phyloP scores from a whole-genome alignment of 2,888 invertebrate species.

The Agrochola lychnidis region DNA sequence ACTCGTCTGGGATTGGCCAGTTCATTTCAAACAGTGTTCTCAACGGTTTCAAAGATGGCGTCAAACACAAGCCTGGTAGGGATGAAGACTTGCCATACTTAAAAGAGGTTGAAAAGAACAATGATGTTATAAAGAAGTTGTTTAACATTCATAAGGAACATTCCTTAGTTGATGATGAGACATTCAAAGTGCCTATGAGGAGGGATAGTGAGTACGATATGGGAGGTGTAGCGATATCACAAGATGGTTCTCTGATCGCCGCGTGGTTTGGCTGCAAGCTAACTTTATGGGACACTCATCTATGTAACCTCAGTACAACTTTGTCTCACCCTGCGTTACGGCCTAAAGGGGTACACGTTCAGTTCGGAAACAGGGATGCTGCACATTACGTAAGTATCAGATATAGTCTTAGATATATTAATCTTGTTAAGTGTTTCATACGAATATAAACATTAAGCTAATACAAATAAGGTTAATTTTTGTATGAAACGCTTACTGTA shows the following conservation, averaged over 20 bases:
- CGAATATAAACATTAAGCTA: background rate
- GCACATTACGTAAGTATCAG: conserved; percentile 87
- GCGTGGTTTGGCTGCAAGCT: conserved; percentile 88
- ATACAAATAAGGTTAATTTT: background rate
- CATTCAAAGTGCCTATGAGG: conserved; percentile 66
- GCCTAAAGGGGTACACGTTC: conserved; percentile 84
- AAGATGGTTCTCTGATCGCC: conserved; percentile 88
- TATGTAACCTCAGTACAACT: conserved; percentile 82
- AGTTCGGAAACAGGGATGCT: conserved; percentile 86
- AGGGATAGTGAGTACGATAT: conserved; percentile 77
- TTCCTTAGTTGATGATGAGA: conserved; percentile 62
- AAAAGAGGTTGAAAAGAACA: conserved; percentile 61
- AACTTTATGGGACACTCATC: conserved; percentile 86
- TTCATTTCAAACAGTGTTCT: conserved; percentile 79
- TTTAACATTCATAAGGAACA: conserved; percentile 82
- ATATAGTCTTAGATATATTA: too few species aligned
- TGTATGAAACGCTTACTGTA: background rate
- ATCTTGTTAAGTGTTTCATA: background rate
- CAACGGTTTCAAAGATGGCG: conserved; percentile 80
- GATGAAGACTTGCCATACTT: conserved; percentile 76
- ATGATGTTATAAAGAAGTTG: conserved; percentile 80
- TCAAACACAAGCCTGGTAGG: conserved; percentile 62
- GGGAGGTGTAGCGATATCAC: conserved; percentile 86
- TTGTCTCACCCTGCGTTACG: conserved; percentile 85
- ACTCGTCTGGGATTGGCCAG: conserved; percentile 83